phyloP scores from a whole-genome alignment of 2,113 vertebrate genomes.

The Microcebus jonahi region DNA sequence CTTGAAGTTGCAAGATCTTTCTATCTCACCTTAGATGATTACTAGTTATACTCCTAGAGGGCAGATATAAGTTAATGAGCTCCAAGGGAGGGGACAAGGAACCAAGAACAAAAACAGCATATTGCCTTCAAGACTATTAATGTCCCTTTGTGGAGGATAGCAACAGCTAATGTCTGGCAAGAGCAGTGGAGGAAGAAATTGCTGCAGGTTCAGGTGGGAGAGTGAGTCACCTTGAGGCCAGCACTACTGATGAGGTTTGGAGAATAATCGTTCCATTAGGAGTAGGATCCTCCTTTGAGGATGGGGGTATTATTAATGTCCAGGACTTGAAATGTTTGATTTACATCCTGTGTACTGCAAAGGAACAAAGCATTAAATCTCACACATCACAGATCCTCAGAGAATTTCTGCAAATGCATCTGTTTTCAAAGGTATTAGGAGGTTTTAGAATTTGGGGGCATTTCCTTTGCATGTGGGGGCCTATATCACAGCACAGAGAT shows the following conservation, averaged over 20 bases:
- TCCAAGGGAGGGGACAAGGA: constrained; percentile 72
- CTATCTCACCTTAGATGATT: constrained; percentile 68
- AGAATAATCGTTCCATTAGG: constrained; percentile 80
- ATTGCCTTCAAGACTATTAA: constrained; percentile 82
- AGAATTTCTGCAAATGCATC: constrained; percentile 46
- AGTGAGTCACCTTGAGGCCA: constrained; percentile 79
- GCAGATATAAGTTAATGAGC: constrained; percentile 81
- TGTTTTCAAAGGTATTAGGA: constrained; percentile 27
- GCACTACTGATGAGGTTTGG: constrained; percentile 74
- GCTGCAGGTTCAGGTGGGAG: constrained; percentile 79
- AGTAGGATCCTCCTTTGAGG: constrained; percentile 72
- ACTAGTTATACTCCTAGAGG: constrained; percentile 71
- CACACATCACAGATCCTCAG: constrained; percentile 46
- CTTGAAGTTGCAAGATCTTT: constrained; percentile 62
- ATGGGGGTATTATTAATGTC: constrained; percentile 72
- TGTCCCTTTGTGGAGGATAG: constrained; percentile 78
- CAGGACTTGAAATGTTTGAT: constrained; percentile 72
- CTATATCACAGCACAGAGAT: not conserved
- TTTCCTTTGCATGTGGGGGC: constrained; percentile 40
- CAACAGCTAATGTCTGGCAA: constrained; percentile 81
- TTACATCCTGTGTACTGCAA: constrained; percentile 68
- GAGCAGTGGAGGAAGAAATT: constrained; percentile 83
- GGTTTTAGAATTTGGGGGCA: not conserved
- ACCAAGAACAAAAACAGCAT: constrained; percentile 77
- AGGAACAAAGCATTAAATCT: constrained; percentile 47